These are phyloP conservation scores for Branchellion lobata DNA, from an alignment of 2,888 invertebrate species.

Conservation along the genomic window DNA sequence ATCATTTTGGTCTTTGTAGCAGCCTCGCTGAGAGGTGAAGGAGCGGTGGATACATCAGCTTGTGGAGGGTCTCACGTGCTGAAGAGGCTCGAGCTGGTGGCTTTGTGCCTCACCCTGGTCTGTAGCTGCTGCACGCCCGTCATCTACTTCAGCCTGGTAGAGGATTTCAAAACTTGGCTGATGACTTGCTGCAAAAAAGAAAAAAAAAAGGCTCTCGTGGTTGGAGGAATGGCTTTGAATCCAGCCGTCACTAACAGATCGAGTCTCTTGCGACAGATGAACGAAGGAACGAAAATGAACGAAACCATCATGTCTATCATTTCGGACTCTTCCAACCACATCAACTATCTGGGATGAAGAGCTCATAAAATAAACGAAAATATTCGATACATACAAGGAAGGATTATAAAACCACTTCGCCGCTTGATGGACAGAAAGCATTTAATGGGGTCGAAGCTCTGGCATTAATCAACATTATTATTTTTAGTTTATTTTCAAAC, in stretches of 20 bases:
- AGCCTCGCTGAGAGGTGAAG: slow-evolving; percentile 28
- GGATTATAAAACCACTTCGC: neutral
- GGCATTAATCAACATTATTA: no score
- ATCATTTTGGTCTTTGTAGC: slow-evolving; percentile 50
- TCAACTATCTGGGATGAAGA: slow-evolving; percentile 49
- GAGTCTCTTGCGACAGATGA: slow-evolving; percentile 28
- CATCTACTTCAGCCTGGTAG: slow-evolving; percentile 46
- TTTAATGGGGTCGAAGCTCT: no score
- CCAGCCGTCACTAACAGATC: slow-evolving; percentile 37
- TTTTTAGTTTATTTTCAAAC: no score
- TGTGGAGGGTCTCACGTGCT: slow-evolving; percentile 27
- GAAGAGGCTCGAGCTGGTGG: slow-evolving; percentile 50
- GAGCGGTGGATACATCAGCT: neutral
- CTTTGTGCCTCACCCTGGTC: slow-evolving; percentile 48
- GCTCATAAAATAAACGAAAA: no score
- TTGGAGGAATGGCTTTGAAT: slow-evolving; percentile 30
- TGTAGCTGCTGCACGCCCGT: slow-evolving; percentile 46
- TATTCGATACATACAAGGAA: neutral
- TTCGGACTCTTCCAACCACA: slow-evolving; percentile 52
- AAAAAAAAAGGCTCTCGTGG: slow-evolving; percentile 20
- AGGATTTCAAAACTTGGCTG: slow-evolving; percentile 26
- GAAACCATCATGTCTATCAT: slow-evolving; percentile 53
- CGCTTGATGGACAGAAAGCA: neutral
- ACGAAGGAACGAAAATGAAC: slow-evolving; percentile 49
- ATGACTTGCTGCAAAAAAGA: slow-evolving; percentile 47